Evolutionary conservation across 1,140 invertebrate genomes (phyloP).

Genomic region (Rhagoletis pomonella): DNA sequence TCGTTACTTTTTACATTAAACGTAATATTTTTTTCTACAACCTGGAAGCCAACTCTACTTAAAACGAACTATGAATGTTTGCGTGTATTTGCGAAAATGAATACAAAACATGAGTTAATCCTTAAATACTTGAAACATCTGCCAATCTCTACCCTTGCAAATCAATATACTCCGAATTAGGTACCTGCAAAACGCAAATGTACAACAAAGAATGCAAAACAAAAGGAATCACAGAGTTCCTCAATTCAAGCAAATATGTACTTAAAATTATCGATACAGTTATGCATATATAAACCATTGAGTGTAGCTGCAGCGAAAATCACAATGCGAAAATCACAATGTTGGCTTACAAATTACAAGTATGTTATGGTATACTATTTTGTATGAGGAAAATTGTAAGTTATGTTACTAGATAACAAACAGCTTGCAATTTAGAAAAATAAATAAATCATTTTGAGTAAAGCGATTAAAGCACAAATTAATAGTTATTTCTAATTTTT

Average conservation of each 20-base stretch:
- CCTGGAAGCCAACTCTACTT: background rate
- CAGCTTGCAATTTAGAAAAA: background rate
- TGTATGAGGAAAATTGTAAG: background rate
- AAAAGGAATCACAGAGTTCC: background rate
- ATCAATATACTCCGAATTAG: background rate
- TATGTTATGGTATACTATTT: background rate
- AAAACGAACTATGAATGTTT: background rate
- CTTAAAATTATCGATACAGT: background rate
- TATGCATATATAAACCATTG: background rate
- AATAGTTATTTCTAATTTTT: background rate
- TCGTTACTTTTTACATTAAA: background rate
- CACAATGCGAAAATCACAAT: constrained; percentile 44
- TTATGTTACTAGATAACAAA: no score
- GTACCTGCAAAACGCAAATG: background rate
- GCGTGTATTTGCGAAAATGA: background rate
- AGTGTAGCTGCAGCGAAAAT: constrained; percentile 36
- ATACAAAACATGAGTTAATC: background rate
- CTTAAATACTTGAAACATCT: background rate
- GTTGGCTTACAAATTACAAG: background rate
- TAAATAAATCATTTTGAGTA: constrained; percentile 9
- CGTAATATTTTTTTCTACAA: background rate
- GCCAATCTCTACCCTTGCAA: background rate
- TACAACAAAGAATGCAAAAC: background rate
- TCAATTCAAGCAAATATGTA: background rate
- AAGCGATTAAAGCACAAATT: constrained; percentile 8